Evolutionary conservation across 1,140 invertebrate species (phyloP).

Genomic region (Mamestra configurata): DNA sequence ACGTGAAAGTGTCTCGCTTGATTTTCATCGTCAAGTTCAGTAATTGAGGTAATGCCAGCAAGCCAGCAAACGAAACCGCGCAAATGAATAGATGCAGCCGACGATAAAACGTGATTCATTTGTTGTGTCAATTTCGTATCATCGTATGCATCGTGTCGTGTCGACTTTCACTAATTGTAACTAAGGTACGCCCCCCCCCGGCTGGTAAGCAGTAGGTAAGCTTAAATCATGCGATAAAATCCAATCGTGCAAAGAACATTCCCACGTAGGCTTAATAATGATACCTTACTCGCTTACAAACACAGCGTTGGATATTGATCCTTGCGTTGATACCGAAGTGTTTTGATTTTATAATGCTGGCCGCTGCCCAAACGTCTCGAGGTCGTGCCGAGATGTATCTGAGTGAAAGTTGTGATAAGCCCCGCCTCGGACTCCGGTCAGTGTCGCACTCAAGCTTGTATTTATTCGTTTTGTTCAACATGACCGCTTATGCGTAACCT

Average conservation of each 20-base stretch:
- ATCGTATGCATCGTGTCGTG: conserved; percentile 35
- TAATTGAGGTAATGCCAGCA: conserved; percentile 7
- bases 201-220: not conserved
- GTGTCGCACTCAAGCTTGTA: conserved; percentile 15
- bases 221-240: conserved; percentile 35
- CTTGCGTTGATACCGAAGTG: conserved; percentile 32
- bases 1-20: conserved; percentile 18
- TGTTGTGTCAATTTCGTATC: conserved; percentile 40
- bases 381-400: conserved; percentile 47
- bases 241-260: conserved; percentile 48
- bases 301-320: conserved; percentile 47
- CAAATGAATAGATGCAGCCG: not conserved
- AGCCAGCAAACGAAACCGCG: conserved; percentile 29
- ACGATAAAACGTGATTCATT: conserved; percentile 26
- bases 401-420: conserved; percentile 50
- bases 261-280: conserved; percentile 31
- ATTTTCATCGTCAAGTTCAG: conserved; percentile 10
- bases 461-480: conserved; percentile 42
- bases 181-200: conserved; percentile 15
- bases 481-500: conserved; percentile 51
- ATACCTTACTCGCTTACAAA: conserved; percentile 1
- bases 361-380: conserved; percentile 27
- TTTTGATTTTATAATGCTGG: conserved; percentile 30
- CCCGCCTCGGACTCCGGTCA: conserved; percentile 24
- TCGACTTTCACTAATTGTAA: conserved; percentile 48